Percentiles rank a stretch among this genome's conserved stretches.
These are phyloP conservation scores for Amorpha juglandis DNA, from an alignment of 2,888 invertebrate genomes.

Conservation along the genomic window DNA sequence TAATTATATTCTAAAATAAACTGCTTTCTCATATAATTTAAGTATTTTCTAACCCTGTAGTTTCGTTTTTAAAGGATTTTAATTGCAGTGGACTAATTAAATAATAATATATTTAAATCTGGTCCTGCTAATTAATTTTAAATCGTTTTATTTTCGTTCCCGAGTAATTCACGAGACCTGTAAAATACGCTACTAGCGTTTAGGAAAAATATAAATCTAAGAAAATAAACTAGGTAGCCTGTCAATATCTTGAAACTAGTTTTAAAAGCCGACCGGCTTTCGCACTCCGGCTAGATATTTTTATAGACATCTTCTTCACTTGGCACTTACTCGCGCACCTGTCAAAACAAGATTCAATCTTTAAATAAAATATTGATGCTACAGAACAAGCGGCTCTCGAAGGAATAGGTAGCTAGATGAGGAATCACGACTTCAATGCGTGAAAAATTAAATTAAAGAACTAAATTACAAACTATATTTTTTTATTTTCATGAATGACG, in stretches of 20 bases:
- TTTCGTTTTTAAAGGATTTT: no score
- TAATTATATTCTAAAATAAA: background rate
- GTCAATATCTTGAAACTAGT: slow-evolving; percentile 1
- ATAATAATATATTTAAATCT: no score
- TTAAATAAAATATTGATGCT: slow-evolving; percentile 36
- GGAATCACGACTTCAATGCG: slow-evolving; percentile 35
- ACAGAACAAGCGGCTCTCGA: slow-evolving; percentile 32
- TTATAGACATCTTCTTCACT: slow-evolving; percentile 13
- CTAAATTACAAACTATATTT: no score
- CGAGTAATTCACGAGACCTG: no score
- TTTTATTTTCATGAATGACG: no score
- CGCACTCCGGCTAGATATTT: slow-evolving; percentile 1
- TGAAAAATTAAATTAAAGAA: slow-evolving; percentile 46
- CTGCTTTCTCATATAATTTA: no score
- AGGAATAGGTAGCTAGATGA: slow-evolving; percentile 32
- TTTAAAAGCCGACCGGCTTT: background rate
- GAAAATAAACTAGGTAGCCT: background rate
- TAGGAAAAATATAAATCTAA: background rate
- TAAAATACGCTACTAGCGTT: background rate
- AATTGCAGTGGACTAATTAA: no score
- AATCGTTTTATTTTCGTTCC: no score
- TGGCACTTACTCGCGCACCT: slow-evolving; percentile 17
- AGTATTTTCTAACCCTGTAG: no score
- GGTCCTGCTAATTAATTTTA: no score
- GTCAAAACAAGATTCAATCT: slow-evolving; percentile 26